Base-by-base conservation (phyloP, 2,888 invertebrate genomes). In the Fragum whitleyi region DNA sequence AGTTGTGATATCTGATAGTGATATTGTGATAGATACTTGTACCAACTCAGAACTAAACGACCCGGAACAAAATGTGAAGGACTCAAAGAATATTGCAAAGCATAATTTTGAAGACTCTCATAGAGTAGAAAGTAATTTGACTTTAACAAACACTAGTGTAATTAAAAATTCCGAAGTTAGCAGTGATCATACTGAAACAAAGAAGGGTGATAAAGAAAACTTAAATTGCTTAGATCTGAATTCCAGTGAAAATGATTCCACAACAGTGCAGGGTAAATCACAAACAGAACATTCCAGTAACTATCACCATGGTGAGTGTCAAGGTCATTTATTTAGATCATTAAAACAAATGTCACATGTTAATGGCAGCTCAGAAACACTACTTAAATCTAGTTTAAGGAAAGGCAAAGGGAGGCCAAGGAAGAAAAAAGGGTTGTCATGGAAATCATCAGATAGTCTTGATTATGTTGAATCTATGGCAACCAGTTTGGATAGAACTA, bases 391-490 rank as follows among this genome's bases (percentile, higher is more conserved):
- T 61, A 89, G 89, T 77, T 86, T 87, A 79, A 88, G 86, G 76
- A 86, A 85, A 73, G 68, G 71, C 62, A 79, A 78, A 19, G 51
- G 65, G 53, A 84, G 78, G 61, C 85, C 85, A 42, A 82, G 85
- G 51, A 85, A 79, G 79, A 87, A 86, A 59, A 84, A 86, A 32
- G 77, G 89, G 51, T 84, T 91, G 75, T 91, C 90, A 28, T 87
- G 90, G 88, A 90, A 89, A 78, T 91, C 91, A 26, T 74, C 88
- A 28, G 90, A 90, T 83, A 89, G 90, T 80, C 81, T 90, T 76
- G 88, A 90, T 77, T 82, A 81, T 81, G 85, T 85, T 55, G 85
- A 83, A 59, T 79, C 88, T 53, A 82, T 89, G 81, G 79, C 79
- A 47, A 88, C 86, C 29, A 86, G 86, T 79, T 81, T 90, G 82